These are phyloP conservation scores for Megaceryle maxima DNA, from an alignment of 2,113 vertebrate genomes.

Conservation along the genomic window DNA sequence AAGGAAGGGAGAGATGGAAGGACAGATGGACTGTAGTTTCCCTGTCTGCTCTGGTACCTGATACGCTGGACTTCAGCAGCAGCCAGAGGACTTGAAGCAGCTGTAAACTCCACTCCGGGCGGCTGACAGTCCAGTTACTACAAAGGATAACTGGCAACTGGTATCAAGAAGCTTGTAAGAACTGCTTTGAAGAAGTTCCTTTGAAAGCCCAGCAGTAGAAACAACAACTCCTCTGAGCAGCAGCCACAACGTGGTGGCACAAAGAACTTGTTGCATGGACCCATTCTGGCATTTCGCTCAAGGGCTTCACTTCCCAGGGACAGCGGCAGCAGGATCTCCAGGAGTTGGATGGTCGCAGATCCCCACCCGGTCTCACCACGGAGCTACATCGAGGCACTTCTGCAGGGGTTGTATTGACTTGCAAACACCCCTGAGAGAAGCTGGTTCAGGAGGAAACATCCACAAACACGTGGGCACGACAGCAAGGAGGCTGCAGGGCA, in stretches of 20 bases:
- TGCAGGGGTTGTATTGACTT: background rate
- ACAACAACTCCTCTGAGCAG: background rate
- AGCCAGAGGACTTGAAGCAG: background rate
- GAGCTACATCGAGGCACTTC: background rate
- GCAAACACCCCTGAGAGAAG: background rate
- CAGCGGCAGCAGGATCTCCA: background rate
- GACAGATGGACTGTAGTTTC: background rate
- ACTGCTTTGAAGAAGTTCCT: background rate
- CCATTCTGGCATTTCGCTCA: background rate
- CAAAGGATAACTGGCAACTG: background rate
- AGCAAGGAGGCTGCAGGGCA: background rate
- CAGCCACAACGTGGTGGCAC: background rate
- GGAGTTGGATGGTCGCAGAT: background rate
- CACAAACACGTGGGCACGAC: rapidly evolving
- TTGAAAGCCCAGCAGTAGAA: background rate
- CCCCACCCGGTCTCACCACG: rapidly evolving
- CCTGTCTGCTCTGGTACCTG: background rate
- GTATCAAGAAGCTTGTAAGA: background rate
- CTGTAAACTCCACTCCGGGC: background rate
- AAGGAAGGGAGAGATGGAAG: background rate
- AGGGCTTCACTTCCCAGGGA: background rate
- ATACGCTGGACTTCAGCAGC: background rate
- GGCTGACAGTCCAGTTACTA: background rate
- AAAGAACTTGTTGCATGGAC: background rate
- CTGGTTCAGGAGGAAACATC: background rate